Evolutionary conservation across 1,140 invertebrate genomes (phyloP).

Genomic region (Ganaspis sp.): DNA sequence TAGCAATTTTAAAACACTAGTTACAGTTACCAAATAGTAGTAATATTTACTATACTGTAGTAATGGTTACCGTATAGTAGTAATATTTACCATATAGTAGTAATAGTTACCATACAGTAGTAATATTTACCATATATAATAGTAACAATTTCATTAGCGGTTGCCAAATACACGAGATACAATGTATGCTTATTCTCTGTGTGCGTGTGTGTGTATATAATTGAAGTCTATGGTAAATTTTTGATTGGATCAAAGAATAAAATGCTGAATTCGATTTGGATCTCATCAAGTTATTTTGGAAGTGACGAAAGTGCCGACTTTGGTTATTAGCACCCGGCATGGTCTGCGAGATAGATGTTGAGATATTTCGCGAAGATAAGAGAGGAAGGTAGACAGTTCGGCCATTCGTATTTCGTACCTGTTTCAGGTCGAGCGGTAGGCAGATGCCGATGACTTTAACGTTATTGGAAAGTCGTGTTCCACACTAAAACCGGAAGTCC

Average conservation of each 20-base stretch:
- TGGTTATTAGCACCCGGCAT: slow-evolving; percentile 60
- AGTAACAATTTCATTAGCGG: too few relatives aligned
- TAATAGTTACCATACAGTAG: too few relatives aligned
- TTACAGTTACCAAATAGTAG: too few relatives aligned
- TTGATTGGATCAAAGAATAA: neutral
- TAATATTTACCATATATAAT: too few relatives aligned
- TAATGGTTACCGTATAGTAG: too few relatives aligned
- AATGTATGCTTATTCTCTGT: too few relatives aligned
- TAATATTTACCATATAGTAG: too few relatives aligned
- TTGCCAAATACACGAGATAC: too few relatives aligned
- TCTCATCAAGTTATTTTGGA: slow-evolving; percentile 24
- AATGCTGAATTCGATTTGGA: slow-evolving; percentile 13
- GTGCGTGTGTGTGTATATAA: too few relatives aligned
- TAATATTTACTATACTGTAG: too few relatives aligned
- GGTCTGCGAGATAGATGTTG: slow-evolving; percentile 59
- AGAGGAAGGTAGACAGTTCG: slow-evolving; percentile 50
- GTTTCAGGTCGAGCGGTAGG: slow-evolving; percentile 60
- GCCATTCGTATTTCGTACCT: slow-evolving; percentile 60
- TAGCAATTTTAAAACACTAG: too few relatives aligned
- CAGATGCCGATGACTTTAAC: slow-evolving; percentile 60
- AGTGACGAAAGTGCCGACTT: slow-evolving; percentile 23
- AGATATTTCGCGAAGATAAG: slow-evolving; percentile 67
- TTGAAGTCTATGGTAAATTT: too few relatives aligned
- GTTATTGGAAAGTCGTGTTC: slow-evolving; percentile 73
- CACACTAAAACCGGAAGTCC: slow-evolving; percentile 68